Evolutionary conservation across 1,140 invertebrate species (phyloP), one percentile per base, ranked within the genome.

Genomic region (Papilio xuthus): DNA sequence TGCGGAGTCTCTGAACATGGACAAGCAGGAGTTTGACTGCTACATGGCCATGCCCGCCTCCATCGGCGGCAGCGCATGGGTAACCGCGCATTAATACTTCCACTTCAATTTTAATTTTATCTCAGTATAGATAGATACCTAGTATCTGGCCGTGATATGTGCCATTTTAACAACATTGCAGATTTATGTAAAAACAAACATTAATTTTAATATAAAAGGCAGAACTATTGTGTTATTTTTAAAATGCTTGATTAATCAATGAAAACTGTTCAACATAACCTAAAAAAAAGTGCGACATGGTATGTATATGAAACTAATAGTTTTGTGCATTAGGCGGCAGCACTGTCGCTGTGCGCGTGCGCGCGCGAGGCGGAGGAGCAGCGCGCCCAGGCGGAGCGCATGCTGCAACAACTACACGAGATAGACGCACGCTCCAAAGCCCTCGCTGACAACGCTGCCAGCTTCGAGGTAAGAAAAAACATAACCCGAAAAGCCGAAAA

Each of bases 1-100:
- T 41, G 97, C 97, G 1, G 97, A 99, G 89, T 99, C 98, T 12
- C 94, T 99, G n/a, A 98, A 96, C 88, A 97, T 99, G 96, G 96
- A 96, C 28, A 96, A 97, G 86, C 97, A 98, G 80, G 98, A 99
- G 92, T 99, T 99, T 92, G 96, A 99, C 81, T 96, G 97, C 0
- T 98, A 99, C 88, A 99, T 99, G 97, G 91, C 92, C 26, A 93
- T 94, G 90, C 94, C 94, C 4, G 92, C 93, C 0, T 92, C 92
- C 32, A 93, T 94, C 77, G 92, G 94, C n/a, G 92, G 94, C 67
- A 94, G 94, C 75, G 96, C 97, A n/a, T 99, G 99, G 79, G 96
- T 98, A 88, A 96, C 23, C 2, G 7, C 50, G 7, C 6, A n/a
- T n/a, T n/a, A n/a, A n/a, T n/a, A n/a, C n/a, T n/a, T n/a, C n/a